Evolutionary conservation across 2,888 invertebrate genomes (phyloP), one percentile per base, ranked within the genome.

Genomic region (Ellobium chinense): DNA sequence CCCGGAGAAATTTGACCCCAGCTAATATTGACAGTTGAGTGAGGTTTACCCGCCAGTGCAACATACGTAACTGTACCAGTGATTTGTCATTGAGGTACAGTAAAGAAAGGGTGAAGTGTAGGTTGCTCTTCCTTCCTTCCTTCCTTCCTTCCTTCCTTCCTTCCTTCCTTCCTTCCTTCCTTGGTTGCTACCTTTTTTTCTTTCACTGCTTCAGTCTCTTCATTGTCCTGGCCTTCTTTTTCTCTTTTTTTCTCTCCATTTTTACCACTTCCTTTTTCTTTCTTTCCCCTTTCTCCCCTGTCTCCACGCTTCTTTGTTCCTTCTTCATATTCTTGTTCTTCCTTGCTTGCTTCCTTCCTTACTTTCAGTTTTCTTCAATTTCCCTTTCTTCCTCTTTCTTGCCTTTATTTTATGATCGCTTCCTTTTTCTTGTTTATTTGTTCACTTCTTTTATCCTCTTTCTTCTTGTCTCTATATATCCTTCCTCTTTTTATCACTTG

Each of bases 181-280:
- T 31, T 46, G 14, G 12, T 65, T 63, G 29, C 46, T n/a, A 36
- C 62, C 63, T 34, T 37, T 39, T 78, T 60, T 72, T 18, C 34
- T 54, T 62, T 37, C 63, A 27, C 60, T 2, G 58, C 60, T 73
- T 31, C 60, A 34, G n/a, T 60, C 60, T 14, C 60, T 58, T 73
- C 75, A 39, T 39, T 46, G n/a, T 70, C 54, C 46, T 39, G 46
- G 24, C 24, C 54, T 70, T 27, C 46, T 46, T 29, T 46, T 70
- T 56, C 58, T 72, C 31, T 29, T 56, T 34, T 31, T 72, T 39
- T 39, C 39, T 21, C 39, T 68, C 39, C 39, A 37, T 7, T 24
- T 68, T 7, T n/a, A 37, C 14, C 37, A 37, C 4, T 24, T 68
- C 1, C 24, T 68, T 37, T 36, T 39, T 37, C 68, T 39, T 68